Conservation (phyloP, 2,797 vertebrate genomes). For the Rhabdophis nuchalis region DNA sequence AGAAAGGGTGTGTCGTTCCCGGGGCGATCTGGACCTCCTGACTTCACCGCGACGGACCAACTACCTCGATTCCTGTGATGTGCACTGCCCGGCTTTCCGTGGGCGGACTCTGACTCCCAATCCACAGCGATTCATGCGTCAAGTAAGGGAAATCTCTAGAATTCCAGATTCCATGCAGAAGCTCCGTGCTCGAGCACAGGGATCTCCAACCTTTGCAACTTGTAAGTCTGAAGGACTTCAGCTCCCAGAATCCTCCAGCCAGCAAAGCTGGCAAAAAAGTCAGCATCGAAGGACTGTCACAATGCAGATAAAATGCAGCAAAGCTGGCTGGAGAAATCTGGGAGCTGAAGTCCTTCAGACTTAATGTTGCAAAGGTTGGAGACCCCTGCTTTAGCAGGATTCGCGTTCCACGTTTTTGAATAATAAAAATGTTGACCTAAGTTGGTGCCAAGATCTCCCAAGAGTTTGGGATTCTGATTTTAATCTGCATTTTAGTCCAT, state of each 20-base stretch:
- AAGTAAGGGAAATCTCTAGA: constrained; percentile 65
- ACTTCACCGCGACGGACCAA: constrained; percentile 43
- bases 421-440: background rate
- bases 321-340: too few species aligned
- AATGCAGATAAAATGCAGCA: too few species aligned
- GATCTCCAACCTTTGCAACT: too few species aligned
- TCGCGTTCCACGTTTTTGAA: rapidly evolving
- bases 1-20: constrained; percentile 42
- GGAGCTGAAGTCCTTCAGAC: too few species aligned
- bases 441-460: background rate
- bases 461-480: background rate
- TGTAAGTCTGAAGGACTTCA: too few species aligned
- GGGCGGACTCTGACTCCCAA: constrained; percentile 68
- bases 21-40: constrained; percentile 36
- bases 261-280: too few species aligned
- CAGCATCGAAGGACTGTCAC: too few species aligned
- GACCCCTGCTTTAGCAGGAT: too few species aligned
- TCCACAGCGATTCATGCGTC: constrained; percentile 67
- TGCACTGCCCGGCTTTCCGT: constrained; percentile 55
- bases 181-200: background rate
- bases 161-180: background rate
- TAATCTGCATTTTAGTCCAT: background rate
- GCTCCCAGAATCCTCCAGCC: too few species aligned
- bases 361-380: too few species aligned
- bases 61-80: constrained; percentile 48